Base-by-base conservation (phyloP, 2,113 vertebrate genomes). In the Pampusana beccarii region DNA sequence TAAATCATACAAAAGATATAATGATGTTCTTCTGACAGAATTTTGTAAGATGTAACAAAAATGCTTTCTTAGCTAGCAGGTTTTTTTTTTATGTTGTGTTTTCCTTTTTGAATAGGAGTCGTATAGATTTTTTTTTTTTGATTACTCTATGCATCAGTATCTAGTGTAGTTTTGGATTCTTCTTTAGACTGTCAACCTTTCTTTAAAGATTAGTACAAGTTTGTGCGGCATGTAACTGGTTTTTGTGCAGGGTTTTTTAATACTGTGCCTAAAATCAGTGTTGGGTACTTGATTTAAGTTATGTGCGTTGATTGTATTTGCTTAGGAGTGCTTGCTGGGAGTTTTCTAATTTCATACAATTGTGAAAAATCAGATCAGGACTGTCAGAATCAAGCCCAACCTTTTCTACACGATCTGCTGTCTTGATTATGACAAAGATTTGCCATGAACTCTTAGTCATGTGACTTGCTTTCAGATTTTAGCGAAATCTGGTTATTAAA, bases 261-360 rank as follows among this genome's bases (percentile, higher is more conserved):
- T 60, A 16, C 6, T 58, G 5, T 67, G 36, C 33, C 48, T 84
- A 15, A 84, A 87, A 74, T 51, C 23, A 51, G 0, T 16, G 11
- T 17, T 74, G 38, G 18, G 17, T 23, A 54, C 29, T 61, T 40
- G 24, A 44, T 85, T 64, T 36, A 86, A 50, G 24, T 56, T 86
- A 13, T 0, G 0, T 57, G 10, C 1, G 0, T 0, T 75, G 18
- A 85, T 87, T 58, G 28, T 64, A n/a, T 8, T 42, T 26, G 24
- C 28, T 44, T 28, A 29, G 31, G 50, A 83, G n/a, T 70, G 44
- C 36, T 89, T 60, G 11, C 67, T 58, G 51, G 10, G 25, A 77
- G 20, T 72, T 34, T 67, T 82, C 40, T 90, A 50, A 62, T 65
- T 17, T 20, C 0, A 0, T 62, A 10, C 42, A 36, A 25, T 40